Base-by-base conservation (phyloP, 2,113 vertebrate species). In the Thalassarche chlororhynchos region DNA sequence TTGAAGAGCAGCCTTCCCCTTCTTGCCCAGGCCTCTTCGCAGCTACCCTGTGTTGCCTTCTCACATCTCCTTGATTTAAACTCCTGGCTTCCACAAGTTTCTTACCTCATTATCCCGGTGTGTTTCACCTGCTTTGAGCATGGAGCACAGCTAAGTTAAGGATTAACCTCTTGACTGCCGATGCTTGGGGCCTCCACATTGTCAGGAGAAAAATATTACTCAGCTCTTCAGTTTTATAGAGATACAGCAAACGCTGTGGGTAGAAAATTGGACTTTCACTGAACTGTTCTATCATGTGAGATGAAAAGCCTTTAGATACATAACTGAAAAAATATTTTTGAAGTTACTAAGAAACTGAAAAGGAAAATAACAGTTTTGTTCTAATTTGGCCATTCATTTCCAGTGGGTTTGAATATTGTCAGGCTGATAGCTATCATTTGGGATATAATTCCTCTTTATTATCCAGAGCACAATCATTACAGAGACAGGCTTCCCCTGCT, bases 401-500 rank as follows among this genome's bases (percentile, higher is more conserved):
- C 54, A 96, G 66, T 58, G 74, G 42, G 36, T 64, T 97, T 96
- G 66, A 89, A 94, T 91, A 79, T 79, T 84, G 62, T 65, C 62
- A 76, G 66, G 23, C 84, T 91, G 94, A 97, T 97, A 95, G 66
- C 74, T 95, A 96, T 96, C 95, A 77, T 76, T 82, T 40, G 47
- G 78, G 66, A 91, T 93, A 80, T 87, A 96, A 91, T 93, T 91
- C 58, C 62, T 85, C 81, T 58, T 91, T 92, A 95, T 97, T 91
- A 95, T 91, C 65, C 89, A 84, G 36, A 89, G 26, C 76, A 89
- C 90, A 97, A 94, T 95, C 96, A 65, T 89, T 87, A 17, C 8
- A 82, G 84, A 92, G 51, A 69, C 94, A 95, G 89, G 89, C 84
- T 97, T 97, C 94, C 87, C 95, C 34, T 94, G 58, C 94, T 96